Base-by-base conservation (phyloP, 2,797 vertebrate species). In the Pteronotus mesoamericanus region DNA sequence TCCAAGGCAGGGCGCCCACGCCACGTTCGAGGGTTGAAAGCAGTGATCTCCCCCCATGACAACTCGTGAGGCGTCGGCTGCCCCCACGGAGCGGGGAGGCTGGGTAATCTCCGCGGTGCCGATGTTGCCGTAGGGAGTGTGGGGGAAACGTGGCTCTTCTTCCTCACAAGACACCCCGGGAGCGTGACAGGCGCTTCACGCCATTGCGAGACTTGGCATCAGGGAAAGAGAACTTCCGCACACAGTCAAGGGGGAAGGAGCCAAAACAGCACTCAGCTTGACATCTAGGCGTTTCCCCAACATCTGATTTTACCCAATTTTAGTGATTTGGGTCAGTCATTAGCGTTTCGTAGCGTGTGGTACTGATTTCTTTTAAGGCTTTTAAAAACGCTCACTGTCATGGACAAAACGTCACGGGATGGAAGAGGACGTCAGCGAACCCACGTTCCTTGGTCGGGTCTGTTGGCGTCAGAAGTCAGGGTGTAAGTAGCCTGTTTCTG, bases 21-120 rank as follows among this genome's bases (percentile, higher is more conserved):
- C 68, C 75, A 34, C 42, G 29, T 42, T 39, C 61, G 85, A 53
- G 66, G 85, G 87, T 83, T 90, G 53, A 46, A 69, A 79, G 48
- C 72, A 94, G 93, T 75, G 94, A 88, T 94, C 95, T 96, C 83
- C 74, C 80, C 37, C 68, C 82, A 85, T 78, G 86, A 96, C 69
- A 69, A 57, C 46, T 77, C 39, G 51, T 39, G 84, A 80, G 85
- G 80, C 94, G 83, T 14, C 48, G 83, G 48, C 22, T 32, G 46
- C 89, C 59, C 10, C 51, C 71, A 19, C 21, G 42, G 29, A 48
- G 34, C 80, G 21, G 37, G n/a, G n/a, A n/a, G 42, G 39, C 48
- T 53, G 26, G 39, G 66, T 79, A 66, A 44, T 83, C 86, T 74
- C 82, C 34, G 0, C 4, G 14, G 75, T 51, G 51, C 34, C 5